A percentile compares a stretch with the other conserved stretches of the same genome.
Evolutionary conservation across 2,888 invertebrate species (phyloP).

Genomic region (Oxyscelio sp.): DNA sequence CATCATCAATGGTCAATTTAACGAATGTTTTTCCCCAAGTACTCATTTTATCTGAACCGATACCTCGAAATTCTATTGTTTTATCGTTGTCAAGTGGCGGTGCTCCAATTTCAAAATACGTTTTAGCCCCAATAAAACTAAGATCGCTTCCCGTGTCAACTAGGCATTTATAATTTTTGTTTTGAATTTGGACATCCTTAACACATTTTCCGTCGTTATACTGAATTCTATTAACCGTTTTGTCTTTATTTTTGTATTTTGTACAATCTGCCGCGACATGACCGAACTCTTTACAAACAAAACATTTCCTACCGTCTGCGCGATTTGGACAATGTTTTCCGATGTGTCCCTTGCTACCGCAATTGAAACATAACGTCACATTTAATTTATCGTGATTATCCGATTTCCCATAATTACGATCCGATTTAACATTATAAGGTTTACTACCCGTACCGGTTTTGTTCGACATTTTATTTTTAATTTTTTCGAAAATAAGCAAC

Average conservation of each 20-base stretch:
- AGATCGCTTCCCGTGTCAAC: slow-evolving; percentile 71
- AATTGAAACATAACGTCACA: slow-evolving; percentile 49
- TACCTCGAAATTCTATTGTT: slow-evolving; percentile 53
- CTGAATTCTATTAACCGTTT: not conserved
- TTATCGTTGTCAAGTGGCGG: slow-evolving; percentile 3
- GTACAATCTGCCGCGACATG: slow-evolving; percentile 10
- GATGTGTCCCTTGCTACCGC: not conserved
- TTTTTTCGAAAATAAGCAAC: slow-evolving; percentile 13
- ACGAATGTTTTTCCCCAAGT: slow-evolving; percentile 43
- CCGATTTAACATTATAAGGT: no score
- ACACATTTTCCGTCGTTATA: not conserved
- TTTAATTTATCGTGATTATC: not conserved
- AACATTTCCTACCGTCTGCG: slow-evolving; percentile 11
- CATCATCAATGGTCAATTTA: slow-evolving; percentile 50
- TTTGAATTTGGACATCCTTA: slow-evolving; percentile 39
- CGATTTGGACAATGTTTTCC: slow-evolving; percentile 11
- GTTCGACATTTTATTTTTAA: no score
- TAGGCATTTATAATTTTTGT: not conserved
- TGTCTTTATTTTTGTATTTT: slow-evolving; percentile 1
- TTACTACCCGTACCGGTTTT: no score
- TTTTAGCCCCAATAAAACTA: slow-evolving; percentile 42
- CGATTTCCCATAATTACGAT: no score
- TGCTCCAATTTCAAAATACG: slow-evolving; percentile 49
- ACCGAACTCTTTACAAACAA: slow-evolving; percentile 12
- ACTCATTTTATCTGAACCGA: slow-evolving; percentile 43